Base-by-base conservation (phyloP, 2,888 invertebrate genomes). In the Perizoma flavofasciatum region DNA sequence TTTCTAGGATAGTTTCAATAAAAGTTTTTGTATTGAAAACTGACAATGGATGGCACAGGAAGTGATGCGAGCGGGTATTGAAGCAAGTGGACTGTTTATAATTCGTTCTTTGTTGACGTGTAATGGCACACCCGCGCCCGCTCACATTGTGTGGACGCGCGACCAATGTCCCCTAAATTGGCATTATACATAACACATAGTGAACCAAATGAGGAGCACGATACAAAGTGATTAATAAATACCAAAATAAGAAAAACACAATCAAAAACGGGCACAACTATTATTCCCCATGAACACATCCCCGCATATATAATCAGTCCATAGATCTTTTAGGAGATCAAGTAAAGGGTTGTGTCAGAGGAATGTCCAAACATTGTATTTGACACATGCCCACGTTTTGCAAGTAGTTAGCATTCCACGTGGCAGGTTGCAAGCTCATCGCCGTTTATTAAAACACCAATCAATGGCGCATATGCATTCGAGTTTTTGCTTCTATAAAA, bases 51-150 rank as follows among this genome's bases (percentile, higher is more conserved):
- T 81, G 78, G 74, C 80, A 82, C 88, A 90, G 91, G 92, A 92
- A 91, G 88, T 86, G 88, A 88, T 88, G 86, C 82, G 88, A 81
- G 81, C 77, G 82, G 82, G 86, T 88, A 85, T 87, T 84, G 86
- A 80, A 79, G 86, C 89, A 89, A 91, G 90, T 90, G 89, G 86
- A 87, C 88, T 92, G 92, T 90, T 90, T 90, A 92, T 91, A 91
- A 92, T 92, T 90, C 88, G 90, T 87, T 77, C 83, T 89, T 91
- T 92, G 90, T 91, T 78, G 73, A 65, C 74, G 70, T 70, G 78
- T 82, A 85, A 86, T 83, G 83, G 83, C 85, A 84, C 86, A 87
- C 85, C 87, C 79, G 83, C 82, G 74, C 71, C 73, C 67, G 73
- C 72, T 78, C 67, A 72, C 81, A 83, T 90, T 90, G 89, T 86